Conservation (phyloP, 2,113 vertebrate species). For the Bothrops jararaca region DNA sequence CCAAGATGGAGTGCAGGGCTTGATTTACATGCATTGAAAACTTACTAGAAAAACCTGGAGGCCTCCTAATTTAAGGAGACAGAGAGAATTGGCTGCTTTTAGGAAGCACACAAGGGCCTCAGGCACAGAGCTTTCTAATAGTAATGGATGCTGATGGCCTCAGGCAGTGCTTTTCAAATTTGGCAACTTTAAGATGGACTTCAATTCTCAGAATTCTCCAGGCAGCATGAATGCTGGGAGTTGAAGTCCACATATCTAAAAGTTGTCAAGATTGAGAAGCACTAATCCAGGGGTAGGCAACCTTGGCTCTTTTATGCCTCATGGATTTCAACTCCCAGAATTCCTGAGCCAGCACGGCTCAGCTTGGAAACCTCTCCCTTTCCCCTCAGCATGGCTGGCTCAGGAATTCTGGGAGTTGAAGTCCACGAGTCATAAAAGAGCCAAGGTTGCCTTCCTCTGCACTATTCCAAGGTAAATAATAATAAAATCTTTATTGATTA, state of each 20-base stretch:
- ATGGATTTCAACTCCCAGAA: too few relatives aligned
- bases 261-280: not conserved
- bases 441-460: too few relatives aligned
- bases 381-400: too few relatives aligned
- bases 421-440: too few relatives aligned
- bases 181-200: not conserved
- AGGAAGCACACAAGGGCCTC: not conserved
- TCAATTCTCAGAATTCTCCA: not conserved
- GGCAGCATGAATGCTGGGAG: not conserved
- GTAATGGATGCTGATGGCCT: not conserved
- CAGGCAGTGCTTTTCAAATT: not conserved
- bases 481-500: too few relatives aligned
- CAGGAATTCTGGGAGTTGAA: too few relatives aligned
- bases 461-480: not conserved
- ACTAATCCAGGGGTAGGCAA: not conserved
- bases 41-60: not conserved
- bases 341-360: too few relatives aligned
- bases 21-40: not conserved
- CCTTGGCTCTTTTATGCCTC: too few relatives aligned
- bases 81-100: not conserved
- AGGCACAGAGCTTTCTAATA: not conserved
- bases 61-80: not conserved
- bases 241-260: not conserved
- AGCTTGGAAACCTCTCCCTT: too few relatives aligned
- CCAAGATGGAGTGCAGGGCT: not conserved